Evolutionary conservation across 2,797 vertebrate species (phyloP).

Genomic region (Cossypha polioptera): DNA sequence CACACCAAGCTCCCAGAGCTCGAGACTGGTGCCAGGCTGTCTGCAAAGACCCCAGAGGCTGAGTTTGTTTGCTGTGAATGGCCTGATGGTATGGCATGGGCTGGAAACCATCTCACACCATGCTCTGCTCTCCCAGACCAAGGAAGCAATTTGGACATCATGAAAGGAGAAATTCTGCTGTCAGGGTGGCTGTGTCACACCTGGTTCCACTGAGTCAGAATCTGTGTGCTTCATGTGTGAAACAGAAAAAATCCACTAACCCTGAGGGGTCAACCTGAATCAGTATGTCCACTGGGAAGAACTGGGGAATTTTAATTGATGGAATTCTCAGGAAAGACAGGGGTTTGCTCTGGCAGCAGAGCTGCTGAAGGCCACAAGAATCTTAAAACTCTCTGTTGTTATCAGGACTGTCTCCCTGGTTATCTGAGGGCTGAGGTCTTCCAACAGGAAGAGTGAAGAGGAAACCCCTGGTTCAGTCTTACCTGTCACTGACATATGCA

Average conservation of each 20-base stretch:
- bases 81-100: background rate
- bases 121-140: background rate
- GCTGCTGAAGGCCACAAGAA: background rate
- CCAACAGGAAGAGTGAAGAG: background rate
- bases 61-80: background rate
- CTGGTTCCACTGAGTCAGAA: background rate
- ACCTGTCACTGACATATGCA: background rate
- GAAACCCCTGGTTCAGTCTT: background rate
- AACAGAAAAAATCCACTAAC: background rate
- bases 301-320: background rate
- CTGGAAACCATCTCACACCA: background rate
- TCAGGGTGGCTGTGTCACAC: background rate
- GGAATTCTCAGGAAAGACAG: background rate
- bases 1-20: background rate
- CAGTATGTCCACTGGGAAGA: no score
- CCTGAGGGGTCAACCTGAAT: background rate
- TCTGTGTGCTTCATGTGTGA: background rate
- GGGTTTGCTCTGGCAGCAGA: background rate
- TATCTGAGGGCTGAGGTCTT: background rate
- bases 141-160: accelerated
- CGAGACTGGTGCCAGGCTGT: background rate
- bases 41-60: background rate
- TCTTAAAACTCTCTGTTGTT: background rate
- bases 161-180: background rate
- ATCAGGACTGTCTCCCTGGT: background rate